A percentile compares a stretch with the other conserved stretches of the same genome.
Conservation (phyloP, 1,140 invertebrate genomes). For the Argopecten irradians region DNA sequence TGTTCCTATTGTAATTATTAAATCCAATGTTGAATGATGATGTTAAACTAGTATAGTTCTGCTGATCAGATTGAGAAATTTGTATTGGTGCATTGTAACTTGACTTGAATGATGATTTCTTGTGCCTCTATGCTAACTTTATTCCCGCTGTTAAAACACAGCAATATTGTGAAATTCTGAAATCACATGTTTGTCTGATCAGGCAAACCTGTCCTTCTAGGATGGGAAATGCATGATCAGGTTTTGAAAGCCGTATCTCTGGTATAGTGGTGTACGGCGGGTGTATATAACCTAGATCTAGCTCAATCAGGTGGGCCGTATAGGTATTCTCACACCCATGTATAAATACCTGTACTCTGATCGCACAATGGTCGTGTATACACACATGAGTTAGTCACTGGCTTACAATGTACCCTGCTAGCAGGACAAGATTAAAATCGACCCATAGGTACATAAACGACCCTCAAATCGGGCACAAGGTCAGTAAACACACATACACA, state of each 20-base stretch:
- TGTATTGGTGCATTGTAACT: too few relatives aligned
- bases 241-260: not conserved
- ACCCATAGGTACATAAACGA: slow-evolving; percentile 16
- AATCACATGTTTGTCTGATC: not conserved
- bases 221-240: not conserved
- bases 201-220: not conserved
- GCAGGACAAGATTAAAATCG: slow-evolving; percentile 5
- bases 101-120: too few relatives aligned
- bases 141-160: too few relatives aligned
- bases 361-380: slow-evolving; percentile 15
- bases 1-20: too few relatives aligned
- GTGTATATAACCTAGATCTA: not conserved
- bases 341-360: not conserved
- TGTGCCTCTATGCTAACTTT: too few relatives aligned
- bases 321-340: slow-evolving; percentile 9
- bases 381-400: not conserved
- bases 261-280: not conserved
- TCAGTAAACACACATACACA: not conserved
- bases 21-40: too few relatives aligned
- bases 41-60: too few relatives aligned
- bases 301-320: not conserved
- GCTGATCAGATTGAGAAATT: too few relatives aligned
- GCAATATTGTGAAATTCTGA: not conserved
- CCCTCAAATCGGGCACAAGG: not conserved
- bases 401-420: not conserved